Percentiles rank a stretch among this genome's conserved stretches.
These are phyloP conservation scores for Ceramica pisi DNA, from an alignment of 2,888 invertebrate genomes.

Conservation along the genomic window DNA sequence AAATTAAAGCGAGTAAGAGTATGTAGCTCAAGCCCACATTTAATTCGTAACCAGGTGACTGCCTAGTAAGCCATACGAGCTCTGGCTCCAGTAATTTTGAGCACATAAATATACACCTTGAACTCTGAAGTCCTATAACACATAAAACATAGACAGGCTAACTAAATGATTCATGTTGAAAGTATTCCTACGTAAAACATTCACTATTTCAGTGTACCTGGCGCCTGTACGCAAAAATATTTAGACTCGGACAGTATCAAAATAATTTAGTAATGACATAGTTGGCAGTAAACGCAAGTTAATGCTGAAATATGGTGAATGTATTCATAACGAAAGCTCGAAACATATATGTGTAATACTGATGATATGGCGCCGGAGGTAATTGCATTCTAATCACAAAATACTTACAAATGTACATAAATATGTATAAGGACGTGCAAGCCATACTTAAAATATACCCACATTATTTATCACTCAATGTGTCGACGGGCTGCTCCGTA, in stretches of 20 bases:
- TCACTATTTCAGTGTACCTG: slow-evolving; percentile 30
- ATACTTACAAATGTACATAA: slow-evolving; percentile 65
- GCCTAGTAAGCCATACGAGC: slow-evolving; percentile 4
- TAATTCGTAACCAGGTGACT: slow-evolving; percentile 10
- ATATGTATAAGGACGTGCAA: slow-evolving; percentile 63
- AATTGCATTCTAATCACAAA: slow-evolving; percentile 67
- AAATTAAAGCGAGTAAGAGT: neutral
- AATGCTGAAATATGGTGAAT: slow-evolving; percentile 34
- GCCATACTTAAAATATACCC: slow-evolving; percentile 54
- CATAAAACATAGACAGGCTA: slow-evolving; percentile 29
- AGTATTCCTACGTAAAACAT: slow-evolving; percentile 37
- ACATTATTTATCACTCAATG: slow-evolving; percentile 67
- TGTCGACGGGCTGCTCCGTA: slow-evolving; percentile 54
- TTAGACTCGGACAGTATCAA: slow-evolving; percentile 33
- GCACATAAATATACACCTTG: slow-evolving; percentile 29
- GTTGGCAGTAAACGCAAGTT: slow-evolving; percentile 33
- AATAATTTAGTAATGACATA: slow-evolving; percentile 41
- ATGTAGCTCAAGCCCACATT: slow-evolving; percentile 1
- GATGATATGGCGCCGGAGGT: slow-evolving; percentile 62
- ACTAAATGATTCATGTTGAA: slow-evolving; percentile 32
- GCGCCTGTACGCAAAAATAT: slow-evolving; percentile 40
- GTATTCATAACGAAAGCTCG: slow-evolving; percentile 53
- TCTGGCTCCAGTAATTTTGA: slow-evolving; percentile 25
- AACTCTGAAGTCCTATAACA: slow-evolving; percentile 35
- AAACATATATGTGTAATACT: slow-evolving; percentile 41